Base-by-base conservation (phyloP, 1,140 invertebrate genomes). In the Halotydeus destructor region DNA sequence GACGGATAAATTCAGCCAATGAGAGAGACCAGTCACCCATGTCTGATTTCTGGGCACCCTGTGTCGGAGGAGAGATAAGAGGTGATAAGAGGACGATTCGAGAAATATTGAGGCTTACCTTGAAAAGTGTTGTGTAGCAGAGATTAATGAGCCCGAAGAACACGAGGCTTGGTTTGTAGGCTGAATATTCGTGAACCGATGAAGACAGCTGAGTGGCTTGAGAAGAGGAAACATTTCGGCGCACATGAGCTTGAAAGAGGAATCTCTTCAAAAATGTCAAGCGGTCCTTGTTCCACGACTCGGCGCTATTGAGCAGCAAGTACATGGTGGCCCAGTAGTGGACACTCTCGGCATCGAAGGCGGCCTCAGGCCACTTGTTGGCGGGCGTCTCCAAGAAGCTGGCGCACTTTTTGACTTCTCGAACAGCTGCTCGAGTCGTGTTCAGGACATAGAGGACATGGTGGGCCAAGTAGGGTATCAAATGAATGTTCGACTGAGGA, bases 401-500 rank as follows among this genome's bases (percentile, higher is more conserved):
- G 3, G 65, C 60, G 16, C 84, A 56, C 43, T 70, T 69, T 54
- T 75, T 73, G 44, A 78, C 75, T 58, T 85, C 80, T 48, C 76
- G 64, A 3, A 66, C 60, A 12, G 71, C 69, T 41, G 74, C 74
- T 38, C 81, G 65, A 1, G 78, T 83, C 9, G 81, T 85, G 58
- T 85, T 89, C 43, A 91, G 76, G 34, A 93, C 80, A 60, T 94
- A 96, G 2, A 96, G 72, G 16, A 83, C 78, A 70, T 91, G 88
- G 57, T 94, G 88, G 41, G 86, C 69, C 24, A 94, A 66, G 59
- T 93, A 93, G 18, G 91, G 88, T 41, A 94, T 69, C 49, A 96
- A 72, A 59, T 94, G 84, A 75, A 96, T 80, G 62, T 98, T 97
- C 21, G 85, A 93, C 55, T 96, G 83, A 8, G 83, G 81, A 12